phyloP scores from a whole-genome alignment of 1,140 invertebrate genomes.

The Zaprionus taronus region DNA sequence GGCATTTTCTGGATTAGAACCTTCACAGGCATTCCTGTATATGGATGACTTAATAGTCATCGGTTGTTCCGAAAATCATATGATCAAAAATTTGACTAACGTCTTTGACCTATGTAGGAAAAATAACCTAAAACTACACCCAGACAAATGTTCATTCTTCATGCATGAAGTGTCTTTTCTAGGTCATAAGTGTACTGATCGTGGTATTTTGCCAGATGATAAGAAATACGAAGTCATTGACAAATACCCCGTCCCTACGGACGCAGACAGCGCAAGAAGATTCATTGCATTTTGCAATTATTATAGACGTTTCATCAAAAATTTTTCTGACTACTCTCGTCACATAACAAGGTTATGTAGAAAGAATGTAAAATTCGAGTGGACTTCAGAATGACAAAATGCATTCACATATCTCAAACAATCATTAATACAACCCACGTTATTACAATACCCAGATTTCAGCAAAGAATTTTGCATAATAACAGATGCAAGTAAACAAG shows the following conservation, averaged over 20 bases:
- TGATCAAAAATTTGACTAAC: constrained; percentile 32
- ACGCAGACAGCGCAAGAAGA: constrained; percentile 27
- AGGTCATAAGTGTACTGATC: constrained; percentile 29
- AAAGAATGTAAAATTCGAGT: constrained; percentile 61
- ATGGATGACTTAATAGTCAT: constrained; percentile 31
- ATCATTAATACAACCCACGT: constrained; percentile 52
- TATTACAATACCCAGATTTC: constrained; percentile 82
- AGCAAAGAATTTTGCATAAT: constrained; percentile 55
- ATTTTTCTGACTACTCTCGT: constrained; percentile 30
- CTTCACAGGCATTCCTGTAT: constrained; percentile 23
- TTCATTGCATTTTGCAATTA: constrained; percentile 39
- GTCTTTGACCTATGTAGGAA: constrained; percentile 23
- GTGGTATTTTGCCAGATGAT: constrained; percentile 20
- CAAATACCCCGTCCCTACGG: constrained; percentile 26
- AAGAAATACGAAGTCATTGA: constrained; percentile 13
- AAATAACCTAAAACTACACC: constrained; percentile 29
- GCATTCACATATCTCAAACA: constrained; percentile 60
- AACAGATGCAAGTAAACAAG: constrained; percentile 61
- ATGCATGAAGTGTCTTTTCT: constrained; percentile 31
- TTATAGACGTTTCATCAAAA: constrained; percentile 38
- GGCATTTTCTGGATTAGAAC: constrained; percentile 15
- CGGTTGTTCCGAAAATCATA: constrained; percentile 25
- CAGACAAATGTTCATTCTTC: constrained; percentile 32
- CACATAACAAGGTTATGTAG: constrained; percentile 45
- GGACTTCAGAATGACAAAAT: constrained; percentile 49